Evolutionary conservation across 23 tunicate species (phyloP).

Genomic region (Clavelina lepadiformis): DNA sequence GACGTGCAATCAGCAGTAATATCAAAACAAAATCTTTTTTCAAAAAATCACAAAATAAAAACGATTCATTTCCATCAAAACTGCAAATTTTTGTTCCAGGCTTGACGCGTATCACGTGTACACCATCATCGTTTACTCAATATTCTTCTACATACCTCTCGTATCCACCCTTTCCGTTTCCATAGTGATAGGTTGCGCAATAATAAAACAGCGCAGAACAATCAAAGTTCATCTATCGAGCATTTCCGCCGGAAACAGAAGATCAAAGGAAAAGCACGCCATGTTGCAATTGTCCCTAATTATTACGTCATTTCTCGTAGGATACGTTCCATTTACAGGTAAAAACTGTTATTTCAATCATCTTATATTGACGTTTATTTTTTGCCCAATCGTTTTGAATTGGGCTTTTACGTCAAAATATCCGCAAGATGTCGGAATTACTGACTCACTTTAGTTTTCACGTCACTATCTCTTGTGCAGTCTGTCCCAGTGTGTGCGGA

Average conservation of each 20-base stretch:
- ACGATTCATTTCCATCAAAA: too few relatives aligned
- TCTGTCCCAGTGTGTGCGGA: too few relatives aligned
- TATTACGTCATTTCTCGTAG: constrained; percentile 17
- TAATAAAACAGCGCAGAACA: constrained; percentile 1
- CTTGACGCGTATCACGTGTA: not conserved
- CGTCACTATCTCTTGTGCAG: too few relatives aligned
- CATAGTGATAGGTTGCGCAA: not conserved
- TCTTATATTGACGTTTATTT: not conserved
- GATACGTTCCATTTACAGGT: constrained; percentile 31
- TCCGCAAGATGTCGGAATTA: too few relatives aligned
- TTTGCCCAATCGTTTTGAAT: too few relatives aligned
- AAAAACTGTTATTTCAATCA: not conserved
- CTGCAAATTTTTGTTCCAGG: too few relatives aligned
- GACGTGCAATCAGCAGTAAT: too few relatives aligned
- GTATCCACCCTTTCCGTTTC: constrained; percentile 9
- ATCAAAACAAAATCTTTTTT: too few relatives aligned
- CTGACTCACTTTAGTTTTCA: too few relatives aligned
- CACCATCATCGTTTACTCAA: constrained; percentile 10
- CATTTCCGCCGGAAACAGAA: not conserved
- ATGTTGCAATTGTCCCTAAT: constrained; percentile 12
- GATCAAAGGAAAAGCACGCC: constrained; percentile 5
- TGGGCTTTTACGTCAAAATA: too few relatives aligned
- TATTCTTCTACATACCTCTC: constrained; percentile 30
- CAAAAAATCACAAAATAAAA: too few relatives aligned
- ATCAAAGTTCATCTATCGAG: not conserved